A percentile compares a stretch with the other conserved stretches of the same genome.
Evolutionary conservation across 2,113 vertebrate genomes (phyloP).

Genomic region (Picathartes gymnocephalus): DNA sequence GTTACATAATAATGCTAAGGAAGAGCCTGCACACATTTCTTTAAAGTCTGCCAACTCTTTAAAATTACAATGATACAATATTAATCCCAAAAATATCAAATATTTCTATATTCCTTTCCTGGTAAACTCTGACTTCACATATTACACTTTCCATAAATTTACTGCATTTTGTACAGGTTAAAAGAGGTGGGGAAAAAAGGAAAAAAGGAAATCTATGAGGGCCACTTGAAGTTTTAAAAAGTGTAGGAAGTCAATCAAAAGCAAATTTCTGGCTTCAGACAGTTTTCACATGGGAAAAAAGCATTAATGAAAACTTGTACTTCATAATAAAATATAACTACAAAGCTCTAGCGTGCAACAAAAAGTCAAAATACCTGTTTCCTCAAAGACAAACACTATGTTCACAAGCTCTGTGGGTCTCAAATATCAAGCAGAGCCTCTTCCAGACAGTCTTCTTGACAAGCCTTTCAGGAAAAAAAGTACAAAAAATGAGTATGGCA

Average conservation of each 20-base stretch:
- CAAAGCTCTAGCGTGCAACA: not conserved
- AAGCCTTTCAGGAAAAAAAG: not conserved
- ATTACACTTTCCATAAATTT: too few species aligned
- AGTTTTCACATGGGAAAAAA: not conserved
- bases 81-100: not conserved
- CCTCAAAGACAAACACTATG: not conserved
- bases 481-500: not conserved
- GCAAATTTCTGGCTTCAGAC: not conserved
- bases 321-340: not conserved
- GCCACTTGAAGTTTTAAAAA: not conserved
- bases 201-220: not conserved
- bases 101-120: not conserved
- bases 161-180: too few species aligned
- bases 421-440: not conserved
- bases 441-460: not conserved
- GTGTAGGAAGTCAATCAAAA: not conserved
- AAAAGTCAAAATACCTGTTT: not conserved
- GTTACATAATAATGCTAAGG: not conserved
- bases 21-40: not conserved
- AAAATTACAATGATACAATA: not conserved
- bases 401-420: not conserved
- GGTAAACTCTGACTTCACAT: not conserved
- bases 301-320: not conserved
- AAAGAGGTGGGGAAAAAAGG: too few species aligned
- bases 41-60: not conserved